Conservation (phyloP, 1,140 invertebrate genomes). For the Saxidomus purpurata region DNA sequence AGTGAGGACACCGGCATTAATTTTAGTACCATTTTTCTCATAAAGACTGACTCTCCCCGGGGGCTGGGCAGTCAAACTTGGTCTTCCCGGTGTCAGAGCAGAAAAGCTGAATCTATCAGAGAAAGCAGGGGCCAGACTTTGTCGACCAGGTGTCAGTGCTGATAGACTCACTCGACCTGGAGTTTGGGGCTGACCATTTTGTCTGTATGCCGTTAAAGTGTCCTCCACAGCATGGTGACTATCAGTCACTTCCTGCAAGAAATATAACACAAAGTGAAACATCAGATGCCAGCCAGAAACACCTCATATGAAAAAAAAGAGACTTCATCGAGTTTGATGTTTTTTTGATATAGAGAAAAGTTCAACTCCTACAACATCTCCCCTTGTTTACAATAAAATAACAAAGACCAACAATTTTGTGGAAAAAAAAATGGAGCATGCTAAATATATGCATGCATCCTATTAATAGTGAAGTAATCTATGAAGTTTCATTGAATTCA, state of each 20-base stretch:
- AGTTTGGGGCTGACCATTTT: background rate
- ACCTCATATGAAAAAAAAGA: too few relatives aligned
- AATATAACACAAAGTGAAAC: too few relatives aligned
- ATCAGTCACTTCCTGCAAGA: background rate
- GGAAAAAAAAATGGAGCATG: too few relatives aligned
- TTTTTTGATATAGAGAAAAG: too few relatives aligned
- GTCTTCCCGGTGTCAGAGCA: constrained; percentile 15
- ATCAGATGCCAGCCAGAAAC: too few relatives aligned
- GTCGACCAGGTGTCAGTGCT: background rate
- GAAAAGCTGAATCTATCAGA: background rate
- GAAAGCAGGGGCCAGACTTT: background rate
- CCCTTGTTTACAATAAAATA: too few relatives aligned
- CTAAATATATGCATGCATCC: too few relatives aligned
- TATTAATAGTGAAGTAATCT: too few relatives aligned
- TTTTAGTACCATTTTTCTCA: background rate
- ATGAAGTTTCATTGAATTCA: too few relatives aligned
- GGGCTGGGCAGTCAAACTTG: background rate
- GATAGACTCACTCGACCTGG: constrained; percentile 9
- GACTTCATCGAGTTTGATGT: too few relatives aligned
- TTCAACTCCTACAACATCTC: too few relatives aligned
- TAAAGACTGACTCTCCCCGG: background rate
- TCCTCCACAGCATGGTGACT: background rate
- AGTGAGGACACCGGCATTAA: background rate
- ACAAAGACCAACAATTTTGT: too few relatives aligned
- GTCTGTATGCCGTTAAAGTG: background rate